Conservation (phyloP, 2,888 invertebrate genomes). For the Mayetiola destructor region DNA sequence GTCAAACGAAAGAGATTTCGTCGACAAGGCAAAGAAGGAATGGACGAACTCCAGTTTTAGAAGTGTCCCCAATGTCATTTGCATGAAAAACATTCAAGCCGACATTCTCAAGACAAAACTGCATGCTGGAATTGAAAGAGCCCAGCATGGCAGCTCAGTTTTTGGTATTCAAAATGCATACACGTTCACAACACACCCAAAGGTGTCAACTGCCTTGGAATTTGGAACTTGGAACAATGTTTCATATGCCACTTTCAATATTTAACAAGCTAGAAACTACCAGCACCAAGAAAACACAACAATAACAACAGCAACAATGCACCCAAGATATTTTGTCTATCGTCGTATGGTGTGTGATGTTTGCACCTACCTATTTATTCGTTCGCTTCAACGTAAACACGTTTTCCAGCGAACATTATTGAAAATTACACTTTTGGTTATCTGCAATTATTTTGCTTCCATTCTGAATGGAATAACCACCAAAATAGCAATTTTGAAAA, state of each 20-base stretch:
- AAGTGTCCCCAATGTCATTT: conserved; percentile 5
- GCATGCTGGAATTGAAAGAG: background rate
- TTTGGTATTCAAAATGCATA: background rate
- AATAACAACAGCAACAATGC: no score
- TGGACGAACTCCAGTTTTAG: background rate
- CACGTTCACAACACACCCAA: background rate
- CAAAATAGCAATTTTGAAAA: background rate
- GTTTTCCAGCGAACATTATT: conserved; percentile 1
- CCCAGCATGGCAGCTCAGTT: background rate
- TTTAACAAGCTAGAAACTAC: conserved; percentile 6
- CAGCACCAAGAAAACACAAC: background rate
- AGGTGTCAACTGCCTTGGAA: background rate
- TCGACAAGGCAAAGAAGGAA: background rate
- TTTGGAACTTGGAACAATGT: no score
- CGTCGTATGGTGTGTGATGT: background rate
- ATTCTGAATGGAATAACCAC: background rate
- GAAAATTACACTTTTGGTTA: conserved; percentile 8
- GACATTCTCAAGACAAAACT: background rate
- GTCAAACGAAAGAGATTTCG: background rate
- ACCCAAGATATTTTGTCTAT: no score
- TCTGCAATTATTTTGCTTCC: conserved; percentile 10
- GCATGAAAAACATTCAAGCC: background rate
- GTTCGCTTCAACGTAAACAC: background rate
- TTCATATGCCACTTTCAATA: no score
- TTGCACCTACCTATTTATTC: background rate